A percentile compares a stretch with the other conserved stretches of the same genome.
These are phyloP conservation scores for Struthidea cinerea DNA, from an alignment of 2,113 vertebrate genomes.

Conservation along the genomic window DNA sequence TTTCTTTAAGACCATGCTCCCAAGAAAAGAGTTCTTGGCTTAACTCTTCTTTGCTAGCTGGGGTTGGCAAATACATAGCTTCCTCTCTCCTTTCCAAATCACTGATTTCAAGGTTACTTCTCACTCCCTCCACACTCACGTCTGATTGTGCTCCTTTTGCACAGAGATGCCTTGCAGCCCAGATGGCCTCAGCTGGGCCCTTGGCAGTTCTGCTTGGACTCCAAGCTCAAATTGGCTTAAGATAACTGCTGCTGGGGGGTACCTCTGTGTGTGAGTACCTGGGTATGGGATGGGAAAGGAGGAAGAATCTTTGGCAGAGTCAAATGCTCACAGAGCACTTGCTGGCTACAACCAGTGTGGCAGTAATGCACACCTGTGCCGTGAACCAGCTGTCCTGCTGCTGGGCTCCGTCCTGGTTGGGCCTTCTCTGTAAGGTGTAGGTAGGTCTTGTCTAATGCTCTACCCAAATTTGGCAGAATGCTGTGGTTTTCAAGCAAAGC, in stretches of 20 bases:
- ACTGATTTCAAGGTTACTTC: conserved; percentile 30
- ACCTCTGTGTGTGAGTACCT: background rate
- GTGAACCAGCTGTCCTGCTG: background rate
- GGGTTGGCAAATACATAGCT: background rate
- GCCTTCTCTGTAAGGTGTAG: background rate
- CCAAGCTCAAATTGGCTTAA: background rate
- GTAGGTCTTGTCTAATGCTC: background rate
- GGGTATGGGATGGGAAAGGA: background rate
- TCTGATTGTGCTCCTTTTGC: background rate
- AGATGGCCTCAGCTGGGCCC: conserved; percentile 31
- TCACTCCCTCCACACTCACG: background rate
- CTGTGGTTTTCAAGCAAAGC: background rate
- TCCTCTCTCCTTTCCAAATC: background rate
- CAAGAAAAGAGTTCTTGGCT: background rate
- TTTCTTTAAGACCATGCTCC: background rate
- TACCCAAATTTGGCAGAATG: background rate
- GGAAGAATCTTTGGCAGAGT: background rate
- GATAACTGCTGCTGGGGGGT: background rate
- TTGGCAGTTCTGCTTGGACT: conserved; percentile 13
- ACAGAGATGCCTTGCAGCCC: conserved; percentile 4
- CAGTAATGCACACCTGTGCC: background rate
- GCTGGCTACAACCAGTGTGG: background rate
- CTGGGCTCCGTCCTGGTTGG: background rate
- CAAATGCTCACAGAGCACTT: background rate
- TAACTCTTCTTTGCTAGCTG: background rate